Evolutionary conservation across 2,797 vertebrate species (phyloP).

Genomic region (Scarus forsteni): DNA sequence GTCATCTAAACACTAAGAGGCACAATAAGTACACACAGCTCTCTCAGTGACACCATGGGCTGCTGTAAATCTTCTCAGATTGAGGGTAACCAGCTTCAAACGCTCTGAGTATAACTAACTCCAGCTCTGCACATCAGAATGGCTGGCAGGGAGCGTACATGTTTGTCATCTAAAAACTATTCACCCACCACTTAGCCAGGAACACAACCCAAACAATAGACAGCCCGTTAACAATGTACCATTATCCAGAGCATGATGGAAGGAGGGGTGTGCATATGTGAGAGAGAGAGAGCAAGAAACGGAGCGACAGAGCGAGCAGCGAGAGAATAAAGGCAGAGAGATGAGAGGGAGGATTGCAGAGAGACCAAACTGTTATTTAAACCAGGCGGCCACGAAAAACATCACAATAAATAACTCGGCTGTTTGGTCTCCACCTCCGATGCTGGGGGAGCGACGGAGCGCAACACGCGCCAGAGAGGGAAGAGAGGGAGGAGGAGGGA

Average conservation of each 20-base stretch:
- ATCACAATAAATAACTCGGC: conserved; percentile 85
- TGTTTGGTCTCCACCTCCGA: conserved; percentile 84
- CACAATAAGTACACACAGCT: conserved; percentile 16
- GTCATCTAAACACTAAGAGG: conserved; percentile 30
- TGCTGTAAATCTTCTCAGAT: conserved; percentile 60
- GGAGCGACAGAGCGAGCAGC: conserved; percentile 45
- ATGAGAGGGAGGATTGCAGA: conserved; percentile 68
- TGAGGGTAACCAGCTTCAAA: conserved; percentile 60
- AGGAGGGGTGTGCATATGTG: conserved; percentile 49
- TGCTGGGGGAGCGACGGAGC: conserved; percentile 61
- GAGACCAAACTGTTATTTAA: conserved; percentile 85
- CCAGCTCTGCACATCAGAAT: conserved; percentile 75
- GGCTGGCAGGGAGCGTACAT: conserved; percentile 80
- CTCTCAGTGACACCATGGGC: conserved; percentile 46
- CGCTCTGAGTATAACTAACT: conserved; percentile 65
- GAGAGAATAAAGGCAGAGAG: conserved; percentile 67
- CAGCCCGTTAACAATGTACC: conserved; percentile 84
- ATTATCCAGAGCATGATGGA: conserved; percentile 76
- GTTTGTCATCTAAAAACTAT: conserved; percentile 88
- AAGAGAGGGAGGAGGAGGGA: conserved; percentile 38
- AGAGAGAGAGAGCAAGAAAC: conserved; percentile 33
- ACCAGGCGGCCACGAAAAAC: conserved; percentile 81
- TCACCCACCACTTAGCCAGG: conserved; percentile 82
- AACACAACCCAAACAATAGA: conserved; percentile 85
- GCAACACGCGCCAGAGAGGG: conserved; percentile 47